Evolutionary conservation across 2,797 vertebrate genomes (phyloP).

Genomic region (Acrossocheilus wenchowensis): DNA sequence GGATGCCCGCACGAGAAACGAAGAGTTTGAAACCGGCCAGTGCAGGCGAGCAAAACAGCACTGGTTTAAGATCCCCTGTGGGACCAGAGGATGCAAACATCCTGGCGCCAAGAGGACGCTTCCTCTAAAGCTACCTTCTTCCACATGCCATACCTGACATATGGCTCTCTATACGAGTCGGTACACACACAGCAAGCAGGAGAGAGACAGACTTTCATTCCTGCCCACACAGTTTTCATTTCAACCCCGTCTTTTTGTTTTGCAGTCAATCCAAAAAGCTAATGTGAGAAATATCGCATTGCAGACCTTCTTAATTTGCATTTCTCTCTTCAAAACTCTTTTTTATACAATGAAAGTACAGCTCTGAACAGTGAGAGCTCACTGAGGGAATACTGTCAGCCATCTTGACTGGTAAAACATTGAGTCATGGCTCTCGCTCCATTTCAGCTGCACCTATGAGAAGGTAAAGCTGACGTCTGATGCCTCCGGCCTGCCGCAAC

Average conservation of each 20-base stretch:
- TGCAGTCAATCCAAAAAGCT: conserved; percentile 28
- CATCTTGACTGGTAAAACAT: conserved; percentile 18
- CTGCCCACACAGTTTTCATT: conserved; percentile 42
- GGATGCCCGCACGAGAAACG: background rate
- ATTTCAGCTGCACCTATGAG: conserved; percentile 15
- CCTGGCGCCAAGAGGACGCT: conserved; percentile 12
- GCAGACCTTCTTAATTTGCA: conserved; percentile 22
- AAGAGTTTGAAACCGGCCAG: conserved; percentile 21
- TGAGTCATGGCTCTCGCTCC: conserved; percentile 18
- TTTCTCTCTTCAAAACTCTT: conserved; percentile 20
- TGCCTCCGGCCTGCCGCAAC: background rate
- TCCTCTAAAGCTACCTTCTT: conserved; percentile 22
- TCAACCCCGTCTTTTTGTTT: conserved; percentile 28
- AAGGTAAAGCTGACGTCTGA: conserved; percentile 1
- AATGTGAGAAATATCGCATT: conserved; percentile 34
- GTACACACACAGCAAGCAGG: conserved; percentile 29
- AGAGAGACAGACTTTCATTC: conserved; percentile 30
- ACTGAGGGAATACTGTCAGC: background rate
- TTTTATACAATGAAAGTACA: conserved; percentile 2
- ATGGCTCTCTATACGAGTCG: conserved; percentile 38
- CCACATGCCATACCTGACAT: conserved; percentile 38
- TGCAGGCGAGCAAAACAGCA: background rate
- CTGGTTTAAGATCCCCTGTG: conserved; percentile 23
- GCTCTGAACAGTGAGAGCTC: conserved; percentile 20
- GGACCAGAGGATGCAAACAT: conserved; percentile 27